A percentile compares a stretch with the other conserved stretches of the same genome.
Evolutionary conservation across 2,113 vertebrate species (phyloP).

Genomic region (Synodontis membranacea): DNA sequence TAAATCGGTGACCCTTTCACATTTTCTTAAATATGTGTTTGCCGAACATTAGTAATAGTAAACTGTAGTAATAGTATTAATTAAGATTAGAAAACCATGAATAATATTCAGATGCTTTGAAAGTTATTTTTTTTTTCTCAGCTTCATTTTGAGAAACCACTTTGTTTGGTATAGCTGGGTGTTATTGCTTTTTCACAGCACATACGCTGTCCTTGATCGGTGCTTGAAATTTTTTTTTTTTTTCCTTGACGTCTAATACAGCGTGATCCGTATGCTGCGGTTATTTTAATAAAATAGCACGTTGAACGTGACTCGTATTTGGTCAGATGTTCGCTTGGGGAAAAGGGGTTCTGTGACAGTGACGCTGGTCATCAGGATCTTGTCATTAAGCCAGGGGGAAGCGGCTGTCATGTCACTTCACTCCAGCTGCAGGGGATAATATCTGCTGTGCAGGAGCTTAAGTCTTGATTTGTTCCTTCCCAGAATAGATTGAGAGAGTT

Average conservation of each 20-base stretch:
- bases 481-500: conserved; percentile 4
- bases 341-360: conserved; percentile 17
- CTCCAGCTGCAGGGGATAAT: conserved; percentile 30
- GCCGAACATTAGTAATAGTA: background rate
- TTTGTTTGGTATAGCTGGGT: background rate
- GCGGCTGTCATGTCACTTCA: conserved; percentile 3
- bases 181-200: conserved; percentile 2
- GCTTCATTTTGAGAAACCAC: background rate
- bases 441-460: background rate
- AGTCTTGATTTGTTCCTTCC: conserved; percentile 26
- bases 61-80: background rate
- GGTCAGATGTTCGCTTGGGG: conserved; percentile 22
- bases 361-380: background rate
- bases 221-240: background rate
- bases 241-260: conserved; percentile 16
- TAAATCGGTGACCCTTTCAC: background rate
- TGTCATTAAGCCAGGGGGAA: conserved; percentile 37
- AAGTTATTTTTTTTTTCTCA: background rate
- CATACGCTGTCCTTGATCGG: background rate
- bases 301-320: conserved; percentile 20
- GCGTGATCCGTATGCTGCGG: background rate
- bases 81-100: background rate
- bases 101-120: background rate
- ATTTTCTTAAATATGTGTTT: background rate
- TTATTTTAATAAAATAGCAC: background rate